Evolutionary conservation across 2,113 vertebrate genomes (phyloP).

Genomic region (Redunca redunca): DNA sequence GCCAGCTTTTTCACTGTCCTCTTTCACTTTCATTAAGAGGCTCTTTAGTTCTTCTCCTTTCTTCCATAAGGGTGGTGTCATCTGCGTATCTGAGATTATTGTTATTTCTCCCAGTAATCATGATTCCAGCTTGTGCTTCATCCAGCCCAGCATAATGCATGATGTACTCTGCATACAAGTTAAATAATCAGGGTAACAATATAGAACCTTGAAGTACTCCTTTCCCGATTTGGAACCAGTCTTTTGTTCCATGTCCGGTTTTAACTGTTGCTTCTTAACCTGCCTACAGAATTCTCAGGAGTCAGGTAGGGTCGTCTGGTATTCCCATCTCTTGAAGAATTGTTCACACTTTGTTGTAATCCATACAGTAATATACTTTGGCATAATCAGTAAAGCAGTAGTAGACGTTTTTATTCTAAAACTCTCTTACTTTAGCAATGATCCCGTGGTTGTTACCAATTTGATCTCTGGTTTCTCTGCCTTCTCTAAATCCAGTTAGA

Average conservation of each 20-base stretch:
- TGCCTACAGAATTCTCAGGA: no score
- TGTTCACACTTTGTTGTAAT: no score
- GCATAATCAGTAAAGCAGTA: no score
- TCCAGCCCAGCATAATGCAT: neutral
- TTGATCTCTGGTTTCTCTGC: neutral
- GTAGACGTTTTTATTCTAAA: no score
- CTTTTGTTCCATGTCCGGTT: neutral
- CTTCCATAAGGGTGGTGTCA: neutral
- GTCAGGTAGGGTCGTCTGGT: no score
- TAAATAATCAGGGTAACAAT: neutral
- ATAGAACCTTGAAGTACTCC: neutral
- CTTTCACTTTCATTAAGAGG: neutral
- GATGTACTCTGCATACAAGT: neutral
- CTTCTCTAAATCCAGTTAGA: neutral
- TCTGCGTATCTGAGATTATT: neutral
- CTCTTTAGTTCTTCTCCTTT: neutral
- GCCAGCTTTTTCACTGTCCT: neutral
- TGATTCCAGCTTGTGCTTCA: neutral
- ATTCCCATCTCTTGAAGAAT: no score
- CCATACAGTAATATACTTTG: no score
- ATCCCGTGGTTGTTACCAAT: neutral
- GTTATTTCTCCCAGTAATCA: neutral
- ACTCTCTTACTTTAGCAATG: neutral
- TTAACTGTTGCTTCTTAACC: neutral
- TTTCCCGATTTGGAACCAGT: neutral